A percentile compares a stretch with the other conserved stretches of the same genome.
These are phyloP conservation scores for Zaprionus davidi DNA, from an alignment of 1,140 invertebrate genomes.

Conservation along the genomic window DNA sequence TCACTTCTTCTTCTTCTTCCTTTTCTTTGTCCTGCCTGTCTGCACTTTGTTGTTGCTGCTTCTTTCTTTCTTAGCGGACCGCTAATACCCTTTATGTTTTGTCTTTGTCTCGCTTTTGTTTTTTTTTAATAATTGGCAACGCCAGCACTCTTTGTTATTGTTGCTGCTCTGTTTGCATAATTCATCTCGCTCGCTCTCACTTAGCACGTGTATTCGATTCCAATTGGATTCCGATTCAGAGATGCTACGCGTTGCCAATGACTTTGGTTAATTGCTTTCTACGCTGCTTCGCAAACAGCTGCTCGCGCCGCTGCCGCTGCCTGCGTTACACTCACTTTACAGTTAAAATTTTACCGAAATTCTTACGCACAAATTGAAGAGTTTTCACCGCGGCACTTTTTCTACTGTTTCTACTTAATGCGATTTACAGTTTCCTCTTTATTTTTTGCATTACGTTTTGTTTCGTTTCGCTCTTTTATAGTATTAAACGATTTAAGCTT, in stretches of 20 bases:
- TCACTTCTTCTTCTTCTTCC: constrained; percentile 11
- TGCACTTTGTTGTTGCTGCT: constrained; percentile 33
- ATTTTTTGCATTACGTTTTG: constrained; percentile 3
- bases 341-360: constrained; percentile 17
- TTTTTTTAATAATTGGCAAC: constrained; percentile 50
- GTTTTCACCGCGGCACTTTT: not conserved
- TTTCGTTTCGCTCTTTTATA: constrained; percentile 20
- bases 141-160: constrained; percentile 10
- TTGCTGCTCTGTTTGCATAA: constrained; percentile 44
- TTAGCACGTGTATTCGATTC: constrained; percentile 2
- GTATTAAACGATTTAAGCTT: constrained; percentile 44
- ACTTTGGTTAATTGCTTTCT: constrained; percentile 4
- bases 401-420: constrained; percentile 14
- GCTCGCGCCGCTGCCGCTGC: constrained; percentile 23
- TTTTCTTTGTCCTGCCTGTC: constrained; percentile 39
- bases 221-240: not conserved
- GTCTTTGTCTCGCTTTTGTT: constrained; percentile 36
- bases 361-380: constrained; percentile 35
- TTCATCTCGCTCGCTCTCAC: constrained; percentile 6
- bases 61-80: constrained; percentile 41
- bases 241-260: too few species aligned
- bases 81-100: constrained; percentile 32
- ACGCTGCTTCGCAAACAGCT: constrained; percentile 37
- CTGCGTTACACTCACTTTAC: constrained; percentile 14
- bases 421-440: constrained; percentile 22